Conservation (phyloP, 2,797 vertebrate species). For the Sphenodon punctatus region DNA sequence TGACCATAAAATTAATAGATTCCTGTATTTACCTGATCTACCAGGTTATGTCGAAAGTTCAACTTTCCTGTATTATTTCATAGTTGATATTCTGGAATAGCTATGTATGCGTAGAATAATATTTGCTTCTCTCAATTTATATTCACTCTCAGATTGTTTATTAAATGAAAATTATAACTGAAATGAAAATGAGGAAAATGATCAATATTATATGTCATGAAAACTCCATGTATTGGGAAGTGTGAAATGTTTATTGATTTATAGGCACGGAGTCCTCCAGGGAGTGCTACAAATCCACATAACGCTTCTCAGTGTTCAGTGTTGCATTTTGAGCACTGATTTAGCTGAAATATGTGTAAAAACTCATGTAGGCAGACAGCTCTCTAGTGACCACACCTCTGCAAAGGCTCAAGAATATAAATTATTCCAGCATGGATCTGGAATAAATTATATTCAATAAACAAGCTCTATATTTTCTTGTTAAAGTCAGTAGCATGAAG, state of each 20-base stretch:
- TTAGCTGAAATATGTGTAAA: constrained; percentile 52
- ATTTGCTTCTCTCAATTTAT: background rate
- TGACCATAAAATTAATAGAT: background rate
- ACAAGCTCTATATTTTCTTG: constrained; percentile 14
- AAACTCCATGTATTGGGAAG: constrained; percentile 27
- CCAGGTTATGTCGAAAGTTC: too few relatives aligned
- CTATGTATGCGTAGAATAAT: background rate
- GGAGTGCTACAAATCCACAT: constrained; percentile 71
- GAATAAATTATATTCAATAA: constrained; percentile 24
- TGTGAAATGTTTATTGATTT: constrained; percentile 56
- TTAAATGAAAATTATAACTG: constrained; percentile 19
- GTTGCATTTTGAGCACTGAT: constrained; percentile 47
- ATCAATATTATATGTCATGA: constrained; percentile 40
- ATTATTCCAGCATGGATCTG: constrained; percentile 33
- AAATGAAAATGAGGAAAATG: constrained; percentile 36
- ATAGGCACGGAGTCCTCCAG: constrained; percentile 64
- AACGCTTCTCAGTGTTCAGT: constrained; percentile 35
- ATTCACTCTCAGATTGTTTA: constrained; percentile 19
- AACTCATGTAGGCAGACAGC: constrained; percentile 33
- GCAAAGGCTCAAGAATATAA: constrained; percentile 16
- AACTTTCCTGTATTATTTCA: background rate
- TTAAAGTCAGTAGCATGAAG: background rate
- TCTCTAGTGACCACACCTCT: constrained; percentile 30
- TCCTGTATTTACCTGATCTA: background rate
- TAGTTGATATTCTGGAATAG: background rate